Evolutionary conservation across 2,797 vertebrate genomes (phyloP).

Genomic region (Pseudomugil gertrudae): DNA sequence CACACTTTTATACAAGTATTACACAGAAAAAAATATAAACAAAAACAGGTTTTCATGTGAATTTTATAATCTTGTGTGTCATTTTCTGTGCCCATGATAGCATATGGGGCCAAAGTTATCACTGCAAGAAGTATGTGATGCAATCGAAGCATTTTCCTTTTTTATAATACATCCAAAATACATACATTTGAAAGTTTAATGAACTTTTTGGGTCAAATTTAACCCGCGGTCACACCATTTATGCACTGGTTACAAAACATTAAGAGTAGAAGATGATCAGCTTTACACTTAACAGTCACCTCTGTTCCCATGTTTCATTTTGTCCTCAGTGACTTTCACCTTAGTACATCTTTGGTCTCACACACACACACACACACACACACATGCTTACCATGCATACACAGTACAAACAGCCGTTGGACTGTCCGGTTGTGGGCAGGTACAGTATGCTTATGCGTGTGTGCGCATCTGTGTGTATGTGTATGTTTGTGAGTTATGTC

Average conservation of each 20-base stretch:
- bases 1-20: too few relatives aligned
- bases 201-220: too few relatives aligned
- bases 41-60: too few relatives aligned
- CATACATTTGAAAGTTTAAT: too few relatives aligned
- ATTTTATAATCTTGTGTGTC: too few relatives aligned
- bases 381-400: neutral
- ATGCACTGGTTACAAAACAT: neutral
- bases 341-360: neutral
- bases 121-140: too few relatives aligned
- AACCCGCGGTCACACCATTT: too few relatives aligned
- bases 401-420: constrained; percentile 31
- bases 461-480: constrained; percentile 23
- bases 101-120: too few relatives aligned
- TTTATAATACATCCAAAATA: too few relatives aligned
- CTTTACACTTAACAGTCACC: neutral
- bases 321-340: neutral
- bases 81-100: too few relatives aligned
- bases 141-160: too few relatives aligned
- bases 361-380: neutral
- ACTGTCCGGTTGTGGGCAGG: constrained; percentile 26
- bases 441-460: constrained; percentile 41
- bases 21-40: too few relatives aligned
- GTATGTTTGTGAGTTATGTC: constrained; percentile 37
- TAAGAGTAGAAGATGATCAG: neutral
- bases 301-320: neutral